Conservation (phyloP, 2,797 vertebrate species). For the Silurus aristotelis region DNA sequence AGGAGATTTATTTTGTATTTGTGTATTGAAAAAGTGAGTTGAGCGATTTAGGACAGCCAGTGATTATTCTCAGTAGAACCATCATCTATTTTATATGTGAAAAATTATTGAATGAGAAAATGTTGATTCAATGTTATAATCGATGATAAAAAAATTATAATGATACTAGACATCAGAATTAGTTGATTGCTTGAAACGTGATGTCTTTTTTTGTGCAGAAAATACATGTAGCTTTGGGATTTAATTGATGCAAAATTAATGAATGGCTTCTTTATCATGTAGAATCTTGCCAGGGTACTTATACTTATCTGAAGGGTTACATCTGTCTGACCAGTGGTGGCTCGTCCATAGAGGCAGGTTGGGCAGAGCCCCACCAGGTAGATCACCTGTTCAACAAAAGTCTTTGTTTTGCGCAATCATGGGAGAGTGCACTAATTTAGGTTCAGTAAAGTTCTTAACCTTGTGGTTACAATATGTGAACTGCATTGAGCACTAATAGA, state of each 20-base stretch:
- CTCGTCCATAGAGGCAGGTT: background rate
- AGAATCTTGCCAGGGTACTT: background rate
- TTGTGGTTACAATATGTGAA: background rate
- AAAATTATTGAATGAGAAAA: background rate
- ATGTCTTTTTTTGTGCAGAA: background rate
- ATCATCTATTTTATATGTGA: slow-evolving; percentile 46
- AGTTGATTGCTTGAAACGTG: background rate
- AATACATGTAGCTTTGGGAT: background rate
- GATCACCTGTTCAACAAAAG: background rate
- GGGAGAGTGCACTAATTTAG: too few relatives aligned
- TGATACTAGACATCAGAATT: background rate
- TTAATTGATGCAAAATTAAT: background rate
- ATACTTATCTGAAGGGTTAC: background rate
- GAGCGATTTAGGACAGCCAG: background rate
- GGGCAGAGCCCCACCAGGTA: background rate
- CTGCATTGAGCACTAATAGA: background rate
- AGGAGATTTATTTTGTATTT: background rate
- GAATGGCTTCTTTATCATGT: background rate
- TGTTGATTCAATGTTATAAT: background rate
- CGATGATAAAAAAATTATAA: background rate
- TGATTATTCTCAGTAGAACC: slow-evolving; percentile 70
- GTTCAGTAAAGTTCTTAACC: background rate
- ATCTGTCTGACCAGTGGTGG: background rate
- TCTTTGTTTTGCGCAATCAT: background rate
- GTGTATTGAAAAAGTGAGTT: background rate